phyloP scores from a whole-genome alignment of 2,888 invertebrate genomes.

The Eupeodes luniger region DNA sequence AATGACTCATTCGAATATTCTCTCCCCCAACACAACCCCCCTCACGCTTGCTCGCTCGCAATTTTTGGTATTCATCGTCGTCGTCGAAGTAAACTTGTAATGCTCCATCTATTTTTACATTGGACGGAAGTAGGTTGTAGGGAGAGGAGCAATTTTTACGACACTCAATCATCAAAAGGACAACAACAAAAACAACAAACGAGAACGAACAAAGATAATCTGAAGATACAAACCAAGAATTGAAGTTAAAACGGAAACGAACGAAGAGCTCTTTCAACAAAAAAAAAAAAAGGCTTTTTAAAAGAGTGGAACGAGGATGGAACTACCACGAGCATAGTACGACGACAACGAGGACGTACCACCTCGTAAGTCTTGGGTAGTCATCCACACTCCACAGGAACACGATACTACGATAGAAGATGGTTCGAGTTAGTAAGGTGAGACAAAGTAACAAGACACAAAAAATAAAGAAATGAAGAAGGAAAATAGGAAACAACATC shows the following conservation, averaged over 20 bases:
- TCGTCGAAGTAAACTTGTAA: slow-evolving; percentile 19
- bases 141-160: slow-evolving; percentile 29
- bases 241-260: slow-evolving; percentile 49
- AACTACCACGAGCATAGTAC: background rate
- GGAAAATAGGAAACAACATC: slow-evolving; percentile 47
- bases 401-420: background rate
- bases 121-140: slow-evolving; percentile 10
- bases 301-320: background rate
- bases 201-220: slow-evolving; percentile 39
- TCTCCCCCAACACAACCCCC: slow-evolving; percentile 7
- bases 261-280: background rate
- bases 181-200: slow-evolving; percentile 54
- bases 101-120: slow-evolving; percentile 26
- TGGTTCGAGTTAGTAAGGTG: background rate
- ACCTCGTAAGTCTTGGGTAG: background rate
- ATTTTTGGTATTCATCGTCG: slow-evolving; percentile 19
- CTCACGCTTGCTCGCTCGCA: background rate
- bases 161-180: slow-evolving; percentile 30
- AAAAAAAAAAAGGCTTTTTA: background rate
- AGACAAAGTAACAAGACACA: slow-evolving; percentile 9
- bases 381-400: slow-evolving; percentile 20
- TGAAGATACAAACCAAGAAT: slow-evolving; percentile 42
- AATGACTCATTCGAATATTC: slow-evolving; percentile 63
- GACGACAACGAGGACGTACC: background rate
- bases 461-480: background rate